A percentile compares a stretch with the other conserved stretches of the same genome.
These are phyloP conservation scores for Pachliopta kotzebuea DNA, from an alignment of 2,888 invertebrate species.

Conservation along the genomic window DNA sequence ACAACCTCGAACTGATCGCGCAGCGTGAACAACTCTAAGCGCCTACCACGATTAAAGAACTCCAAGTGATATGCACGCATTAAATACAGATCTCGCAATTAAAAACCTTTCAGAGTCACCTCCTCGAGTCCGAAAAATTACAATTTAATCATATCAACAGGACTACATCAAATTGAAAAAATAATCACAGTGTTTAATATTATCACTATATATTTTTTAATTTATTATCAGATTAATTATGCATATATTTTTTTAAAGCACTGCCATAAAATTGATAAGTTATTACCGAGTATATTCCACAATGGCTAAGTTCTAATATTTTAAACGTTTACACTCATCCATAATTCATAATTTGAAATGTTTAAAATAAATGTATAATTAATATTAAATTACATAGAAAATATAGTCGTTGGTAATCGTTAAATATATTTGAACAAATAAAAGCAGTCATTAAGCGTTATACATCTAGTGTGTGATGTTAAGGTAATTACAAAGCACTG, in stretches of 20 bases:
- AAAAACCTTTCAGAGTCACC: slow-evolving; percentile 49
- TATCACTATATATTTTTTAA: background rate
- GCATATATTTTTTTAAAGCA: slow-evolving; percentile 39
- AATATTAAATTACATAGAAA: slow-evolving; percentile 21
- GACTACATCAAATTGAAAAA: background rate
- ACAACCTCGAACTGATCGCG: slow-evolving; percentile 29
- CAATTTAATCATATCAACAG: background rate
- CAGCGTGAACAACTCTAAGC: slow-evolving; percentile 33
- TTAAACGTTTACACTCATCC: slow-evolving; percentile 19
- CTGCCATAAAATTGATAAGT: slow-evolving; percentile 48
- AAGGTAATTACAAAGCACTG: slow-evolving; percentile 27
- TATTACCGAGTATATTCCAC: slow-evolving; percentile 61
- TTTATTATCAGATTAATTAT: background rate
- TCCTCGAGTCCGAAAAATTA: background rate
- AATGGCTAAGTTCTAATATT: slow-evolving; percentile 19
- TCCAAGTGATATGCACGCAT: slow-evolving; percentile 63
- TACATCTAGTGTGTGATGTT: slow-evolving; percentile 12
- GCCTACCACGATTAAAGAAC: slow-evolving; percentile 64
- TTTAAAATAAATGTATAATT: slow-evolving; percentile 22
- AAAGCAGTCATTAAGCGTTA: slow-evolving; percentile 23
- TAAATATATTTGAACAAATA: slow-evolving; percentile 17
- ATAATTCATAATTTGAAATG: slow-evolving; percentile 25
- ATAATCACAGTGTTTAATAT: slow-evolving; percentile 2
- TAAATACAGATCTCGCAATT: slow-evolving; percentile 41
- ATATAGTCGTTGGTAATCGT: slow-evolving; percentile 20